Conservation (phyloP, 2,888 invertebrate genomes). For the Drepana falcataria region DNA sequence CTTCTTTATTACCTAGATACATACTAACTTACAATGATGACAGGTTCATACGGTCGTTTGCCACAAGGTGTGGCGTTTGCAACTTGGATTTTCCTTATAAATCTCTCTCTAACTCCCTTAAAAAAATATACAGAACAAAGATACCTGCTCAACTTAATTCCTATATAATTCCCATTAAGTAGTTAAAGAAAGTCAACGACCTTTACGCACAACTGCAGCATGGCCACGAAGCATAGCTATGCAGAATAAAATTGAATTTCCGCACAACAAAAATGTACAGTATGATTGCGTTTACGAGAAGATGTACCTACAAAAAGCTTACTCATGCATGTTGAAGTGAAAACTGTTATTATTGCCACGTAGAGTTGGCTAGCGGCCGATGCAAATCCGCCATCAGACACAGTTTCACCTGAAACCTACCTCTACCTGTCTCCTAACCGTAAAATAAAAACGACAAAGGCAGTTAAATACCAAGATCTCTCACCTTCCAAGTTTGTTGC, state of each 20-base stretch:
- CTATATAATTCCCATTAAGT: too few species aligned
- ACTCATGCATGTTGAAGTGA: conserved; percentile 40
- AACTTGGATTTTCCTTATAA: too few species aligned
- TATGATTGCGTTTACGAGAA: not conserved
- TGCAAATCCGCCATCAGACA: conserved; percentile 39
- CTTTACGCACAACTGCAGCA: too few species aligned
- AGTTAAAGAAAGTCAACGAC: too few species aligned
- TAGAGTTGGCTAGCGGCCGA: conserved; percentile 14
- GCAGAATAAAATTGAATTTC: not conserved
- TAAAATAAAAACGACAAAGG: conserved; percentile 14
- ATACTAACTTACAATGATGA: too few species aligned
- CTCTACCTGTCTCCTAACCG: conserved; percentile 4
- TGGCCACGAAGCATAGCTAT: not conserved
- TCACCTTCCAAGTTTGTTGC: conserved; percentile 32
- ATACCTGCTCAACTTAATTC: too few species aligned
- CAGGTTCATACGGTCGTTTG: too few species aligned
- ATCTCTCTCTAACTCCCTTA: too few species aligned
- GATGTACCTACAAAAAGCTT: conserved; percentile 11
- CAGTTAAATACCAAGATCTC: conserved; percentile 29
- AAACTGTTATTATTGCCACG: conserved; percentile 39
- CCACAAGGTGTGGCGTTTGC: too few species aligned
- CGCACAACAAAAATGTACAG: conserved; percentile 4
- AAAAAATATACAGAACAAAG: too few species aligned
- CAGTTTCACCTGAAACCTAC: conserved; percentile 45
- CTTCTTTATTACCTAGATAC: too few species aligned